Evolutionary conservation across 1,140 invertebrate genomes (phyloP), one percentile per base, ranked within the genome.

Genomic region (Neodiprion lecontei): DNA sequence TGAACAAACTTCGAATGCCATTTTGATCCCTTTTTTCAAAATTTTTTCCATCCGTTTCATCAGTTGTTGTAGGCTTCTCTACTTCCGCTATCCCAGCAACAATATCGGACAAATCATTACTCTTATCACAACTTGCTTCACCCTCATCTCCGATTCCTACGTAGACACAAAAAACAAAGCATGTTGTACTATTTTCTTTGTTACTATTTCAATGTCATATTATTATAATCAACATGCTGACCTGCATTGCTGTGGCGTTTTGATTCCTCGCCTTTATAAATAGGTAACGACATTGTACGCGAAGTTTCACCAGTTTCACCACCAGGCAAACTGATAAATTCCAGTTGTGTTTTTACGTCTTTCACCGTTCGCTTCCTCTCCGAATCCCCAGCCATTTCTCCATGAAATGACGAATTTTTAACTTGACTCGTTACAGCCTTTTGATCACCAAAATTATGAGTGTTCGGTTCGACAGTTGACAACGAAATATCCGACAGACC

Each of bases 321-420:
- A 28, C 73, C 78, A 11, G 79, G 77, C 70, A 84, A 75, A 49
- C 82, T 84, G 50, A 82, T 73, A 17, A 84, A 81, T 48, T 84
- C 79, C 47, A 79, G 77, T 47, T 80, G 79, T 0, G 70, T 73
- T 5, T 71, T 48, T 48, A 68, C 28, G 28, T 40, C 67, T 21
- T 68, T 68, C 67, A 11, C 11, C 28, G 28, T 10, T 17, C n/a
- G 17, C n/a, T 68, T 68, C 28, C 28, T 68, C n/a, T 17, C 17
- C 28, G n/a, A 21, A 21, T 68, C 28, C 17, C 28, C 67, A 21
- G 67, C 28, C 28, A 68, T 68, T 21, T 68, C 28, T 11, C 67
- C 67, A 21, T 68, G 28, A 68, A 68, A 68, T 2, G 67, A 68
- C 9, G n/a, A 11, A 14, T 53, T 17, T 17, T 21, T 17, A 10